A percentile compares a stretch with the other conserved stretches of the same genome.
phyloP scores from a whole-genome alignment of 2,113 vertebrate species.

The Mirza zaza region DNA sequence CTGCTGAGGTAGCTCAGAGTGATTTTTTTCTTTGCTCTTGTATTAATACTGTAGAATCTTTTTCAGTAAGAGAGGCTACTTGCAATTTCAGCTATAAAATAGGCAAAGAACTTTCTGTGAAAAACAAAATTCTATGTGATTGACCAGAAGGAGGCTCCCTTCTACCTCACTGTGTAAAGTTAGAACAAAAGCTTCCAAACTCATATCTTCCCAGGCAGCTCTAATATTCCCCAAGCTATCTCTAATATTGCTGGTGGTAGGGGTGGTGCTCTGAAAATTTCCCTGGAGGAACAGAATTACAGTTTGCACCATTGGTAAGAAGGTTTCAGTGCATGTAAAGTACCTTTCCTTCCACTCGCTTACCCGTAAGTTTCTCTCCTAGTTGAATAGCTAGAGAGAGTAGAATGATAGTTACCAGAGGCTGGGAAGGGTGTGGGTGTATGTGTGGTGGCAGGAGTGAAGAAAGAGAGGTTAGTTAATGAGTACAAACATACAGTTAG shows the following conservation, averaged over 20 bases:
- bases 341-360: background rate
- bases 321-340: background rate
- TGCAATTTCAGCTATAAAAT: conserved; percentile 20
- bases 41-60: background rate
- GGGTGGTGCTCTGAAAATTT: background rate
- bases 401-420: background rate
- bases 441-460: background rate
- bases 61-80: background rate
- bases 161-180: conserved; percentile 50
- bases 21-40: background rate
- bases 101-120: background rate
- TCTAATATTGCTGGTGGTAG: background rate
- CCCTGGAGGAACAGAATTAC: background rate
- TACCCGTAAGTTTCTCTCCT: conserved; percentile 8
- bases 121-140: conserved; percentile 23
- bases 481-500: background rate
- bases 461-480: background rate
- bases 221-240: background rate
- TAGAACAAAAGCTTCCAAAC: conserved; percentile 30
- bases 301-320: background rate
- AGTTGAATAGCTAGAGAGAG: background rate
- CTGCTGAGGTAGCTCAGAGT: background rate
- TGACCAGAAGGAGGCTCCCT: conserved; percentile 79
- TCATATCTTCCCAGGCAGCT: background rate
- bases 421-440: background rate